A percentile compares a stretch with the other conserved stretches of the same genome.
Conservation (phyloP, 1,140 invertebrate genomes). For the Euura lappo region DNA sequence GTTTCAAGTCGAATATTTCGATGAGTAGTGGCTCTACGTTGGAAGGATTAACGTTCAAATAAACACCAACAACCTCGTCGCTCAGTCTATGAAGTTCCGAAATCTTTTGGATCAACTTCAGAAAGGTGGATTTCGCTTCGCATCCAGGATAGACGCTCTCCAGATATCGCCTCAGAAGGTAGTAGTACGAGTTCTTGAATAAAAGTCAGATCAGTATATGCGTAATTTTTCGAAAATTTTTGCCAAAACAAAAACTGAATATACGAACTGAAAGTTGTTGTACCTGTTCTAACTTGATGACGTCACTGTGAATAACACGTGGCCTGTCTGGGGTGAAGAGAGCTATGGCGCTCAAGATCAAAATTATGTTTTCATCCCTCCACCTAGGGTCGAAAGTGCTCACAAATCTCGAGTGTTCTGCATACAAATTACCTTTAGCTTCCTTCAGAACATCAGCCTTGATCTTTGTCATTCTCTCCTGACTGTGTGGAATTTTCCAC, state of each 20-base stretch:
- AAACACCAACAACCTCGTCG: constrained; percentile 85
- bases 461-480: constrained; percentile 74
- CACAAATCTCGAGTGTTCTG: constrained; percentile 82
- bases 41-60: constrained; percentile 88
- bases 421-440: constrained; percentile 85
- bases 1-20: constrained; percentile 91
- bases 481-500: constrained; percentile 84
- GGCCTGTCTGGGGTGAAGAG: constrained; percentile 85
- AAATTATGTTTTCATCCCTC: constrained; percentile 88
- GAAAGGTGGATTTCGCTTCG: constrained; percentile 83
- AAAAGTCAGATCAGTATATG: constrained; percentile 16
- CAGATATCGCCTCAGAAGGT: constrained; percentile 83
- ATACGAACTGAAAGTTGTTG: background rate
- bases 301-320: constrained; percentile 80
- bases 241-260: background rate
- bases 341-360: constrained; percentile 88
- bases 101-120: constrained; percentile 87
- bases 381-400: constrained; percentile 80
- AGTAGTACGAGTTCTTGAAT: constrained; percentile 87
- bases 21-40: constrained; percentile 89
- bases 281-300: constrained; percentile 87
- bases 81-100: constrained; percentile 84
- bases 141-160: constrained; percentile 83
- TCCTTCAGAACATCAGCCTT: constrained; percentile 86
- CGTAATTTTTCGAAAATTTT: background rate